phyloP scores from a whole-genome alignment of 2,113 vertebrate species.

The Fregata magnificens region DNA sequence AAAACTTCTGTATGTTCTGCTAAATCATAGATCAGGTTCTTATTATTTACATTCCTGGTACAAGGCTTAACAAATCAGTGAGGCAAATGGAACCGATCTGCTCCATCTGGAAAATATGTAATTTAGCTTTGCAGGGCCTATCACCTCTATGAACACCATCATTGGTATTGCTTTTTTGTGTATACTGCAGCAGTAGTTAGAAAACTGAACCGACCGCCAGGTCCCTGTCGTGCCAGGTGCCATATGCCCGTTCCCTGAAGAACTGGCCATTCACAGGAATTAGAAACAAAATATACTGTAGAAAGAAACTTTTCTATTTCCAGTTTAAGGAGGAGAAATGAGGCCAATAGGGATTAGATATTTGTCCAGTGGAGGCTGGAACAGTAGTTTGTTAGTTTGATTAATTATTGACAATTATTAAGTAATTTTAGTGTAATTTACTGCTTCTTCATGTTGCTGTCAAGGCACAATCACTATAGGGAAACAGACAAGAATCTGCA shows the following conservation, averaged over 20 bases:
- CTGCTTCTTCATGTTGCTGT: background rate
- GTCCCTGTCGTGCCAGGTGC: background rate
- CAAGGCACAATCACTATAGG: background rate
- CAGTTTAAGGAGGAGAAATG: background rate
- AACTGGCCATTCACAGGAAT: background rate
- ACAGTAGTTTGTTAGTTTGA: background rate
- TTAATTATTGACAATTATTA: constrained; percentile 19
- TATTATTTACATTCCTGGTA: background rate
- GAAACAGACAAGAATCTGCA: background rate
- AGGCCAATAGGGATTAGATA: background rate
- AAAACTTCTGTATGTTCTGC: rapidly evolving
- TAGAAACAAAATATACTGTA: background rate
- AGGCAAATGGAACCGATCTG: background rate
- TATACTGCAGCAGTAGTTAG: background rate
- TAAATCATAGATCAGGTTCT: background rate
- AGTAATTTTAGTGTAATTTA: background rate
- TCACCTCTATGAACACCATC: background rate
- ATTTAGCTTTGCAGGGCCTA: background rate
- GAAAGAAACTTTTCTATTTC: background rate
- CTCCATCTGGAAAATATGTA: background rate
- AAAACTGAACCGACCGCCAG: rapidly evolving
- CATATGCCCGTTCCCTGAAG: background rate
- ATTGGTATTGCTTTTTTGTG: background rate
- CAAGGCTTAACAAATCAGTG: background rate
- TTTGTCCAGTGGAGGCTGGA: background rate